These are phyloP conservation scores for Merluccius polli DNA, from an alignment of 2,797 vertebrate genomes.

Conservation along the genomic window DNA sequence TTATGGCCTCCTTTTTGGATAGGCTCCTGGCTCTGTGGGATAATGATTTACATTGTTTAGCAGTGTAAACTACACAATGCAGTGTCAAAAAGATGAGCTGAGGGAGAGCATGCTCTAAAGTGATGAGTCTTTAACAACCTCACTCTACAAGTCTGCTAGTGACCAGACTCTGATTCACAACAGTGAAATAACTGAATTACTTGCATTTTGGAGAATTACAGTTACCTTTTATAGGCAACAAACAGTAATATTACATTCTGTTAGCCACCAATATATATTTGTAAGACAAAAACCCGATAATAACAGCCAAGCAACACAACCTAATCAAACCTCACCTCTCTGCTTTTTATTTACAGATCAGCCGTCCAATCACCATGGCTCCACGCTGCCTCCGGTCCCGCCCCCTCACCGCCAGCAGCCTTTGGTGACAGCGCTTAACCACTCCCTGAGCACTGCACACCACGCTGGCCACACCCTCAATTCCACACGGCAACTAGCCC, in stretches of 20 bases:
- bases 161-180: no score
- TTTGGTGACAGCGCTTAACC: constrained; percentile 64
- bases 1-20: neutral
- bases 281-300: neutral
- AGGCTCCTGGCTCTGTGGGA: neutral
- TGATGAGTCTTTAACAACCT: neutral
- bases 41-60: neutral
- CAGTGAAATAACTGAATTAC: neutral
- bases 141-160: neutral
- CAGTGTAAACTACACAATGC: neutral
- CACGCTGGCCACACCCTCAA: constrained; percentile 62
- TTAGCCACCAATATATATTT: neutral
- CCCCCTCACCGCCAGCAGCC: constrained; percentile 63
- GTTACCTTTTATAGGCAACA: neutral
- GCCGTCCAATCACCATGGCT: constrained; percentile 61
- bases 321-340: constrained; percentile 9
- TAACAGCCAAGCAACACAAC: neutral
- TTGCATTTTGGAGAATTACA: neutral
- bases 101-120: neutral
- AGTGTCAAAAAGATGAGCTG: neutral
- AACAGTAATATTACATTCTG: neutral
- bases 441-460: constrained; percentile 54
- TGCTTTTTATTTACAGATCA: constrained; percentile 53
- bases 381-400: constrained; percentile 58
- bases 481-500: constrained; percentile 52